Base-by-base conservation (phyloP, 2,797 vertebrate species). In the Syndactyla subalaris region DNA sequence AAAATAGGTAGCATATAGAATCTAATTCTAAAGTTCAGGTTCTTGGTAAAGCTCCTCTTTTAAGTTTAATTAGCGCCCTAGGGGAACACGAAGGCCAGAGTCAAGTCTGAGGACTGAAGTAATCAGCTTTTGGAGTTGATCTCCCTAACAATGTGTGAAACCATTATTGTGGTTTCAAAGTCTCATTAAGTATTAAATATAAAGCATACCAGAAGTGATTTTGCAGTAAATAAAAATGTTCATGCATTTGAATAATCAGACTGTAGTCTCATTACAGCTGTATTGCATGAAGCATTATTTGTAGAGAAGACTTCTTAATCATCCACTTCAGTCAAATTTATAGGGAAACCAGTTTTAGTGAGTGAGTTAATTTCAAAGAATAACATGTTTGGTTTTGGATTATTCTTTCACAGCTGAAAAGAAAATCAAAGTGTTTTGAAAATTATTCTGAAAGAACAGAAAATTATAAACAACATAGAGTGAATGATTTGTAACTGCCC, bases 351-450 rank as follows among this genome's bases (percentile, higher is more conserved):
- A 96, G 92, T 85, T 87, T 95, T 68, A 96, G 82, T 78, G 78
- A 85, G 82, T 59, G 75, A 93, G 84, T 90, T 97, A 96, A 97
- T 97, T 97, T 97, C 94, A 95, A 95, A 97, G 96, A 97, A 96
- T 96, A 95, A 96, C 96, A 94, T 97, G 96, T 97, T 97, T 96
- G 83, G 73, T 95, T 84, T 94, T 92, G 87, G 78, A 82, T 94
- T 96, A 97, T 96, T 97, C 92, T 96, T 95, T 95, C 94, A 94
- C 95, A 96, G 96, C 89, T 97, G 97, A 97, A 96, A 94, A 86
- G 88, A 95, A 95, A 92, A 96, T 95, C 86, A 93, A 91, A 95
- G 92, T 80, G 91, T 93, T 96, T 97, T 92, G 88, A 88, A 97
- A 96, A 89, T 95, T 71, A 77, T 71, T 89, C 87, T 92, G 91